A percentile compares a stretch with the other conserved stretches of the same genome.
Evolutionary conservation across 2,113 vertebrate species (phyloP).

Genomic region (Micronycteris hirsuta): DNA sequence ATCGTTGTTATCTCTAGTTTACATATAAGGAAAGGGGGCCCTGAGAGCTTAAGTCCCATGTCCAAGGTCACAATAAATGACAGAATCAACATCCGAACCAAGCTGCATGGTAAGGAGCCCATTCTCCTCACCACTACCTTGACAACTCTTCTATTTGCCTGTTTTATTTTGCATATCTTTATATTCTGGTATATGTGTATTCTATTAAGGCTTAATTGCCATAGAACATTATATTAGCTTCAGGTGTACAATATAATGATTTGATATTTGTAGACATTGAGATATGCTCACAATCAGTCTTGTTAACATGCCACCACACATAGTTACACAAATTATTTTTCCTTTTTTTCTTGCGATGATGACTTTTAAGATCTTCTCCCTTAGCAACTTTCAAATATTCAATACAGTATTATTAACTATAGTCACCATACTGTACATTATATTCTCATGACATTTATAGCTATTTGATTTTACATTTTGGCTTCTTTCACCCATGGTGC

Average conservation of each 20-base stretch:
- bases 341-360: background rate
- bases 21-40: background rate
- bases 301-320: background rate
- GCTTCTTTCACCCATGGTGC: background rate
- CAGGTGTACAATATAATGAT: background rate
- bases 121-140: background rate
- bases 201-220: background rate
- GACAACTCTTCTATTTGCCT: background rate
- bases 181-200: background rate
- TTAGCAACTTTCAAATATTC: background rate
- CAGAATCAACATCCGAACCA: background rate
- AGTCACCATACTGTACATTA: background rate
- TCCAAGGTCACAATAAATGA: background rate
- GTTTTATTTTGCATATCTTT: background rate
- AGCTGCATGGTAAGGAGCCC: background rate
- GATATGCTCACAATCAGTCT: background rate
- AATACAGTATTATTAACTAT: background rate
- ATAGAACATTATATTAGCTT: background rate
- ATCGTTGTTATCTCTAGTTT: background rate
- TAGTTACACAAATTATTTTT: background rate
- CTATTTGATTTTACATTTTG: background rate
- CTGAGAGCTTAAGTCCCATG: background rate
- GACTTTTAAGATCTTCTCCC: background rate
- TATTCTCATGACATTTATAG: background rate
- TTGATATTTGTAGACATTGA: background rate